Evolutionary conservation across 1,140 invertebrate genomes (phyloP), one percentile per base, ranked within the genome.

Genomic region (Eupristina koningsbergeri): DNA sequence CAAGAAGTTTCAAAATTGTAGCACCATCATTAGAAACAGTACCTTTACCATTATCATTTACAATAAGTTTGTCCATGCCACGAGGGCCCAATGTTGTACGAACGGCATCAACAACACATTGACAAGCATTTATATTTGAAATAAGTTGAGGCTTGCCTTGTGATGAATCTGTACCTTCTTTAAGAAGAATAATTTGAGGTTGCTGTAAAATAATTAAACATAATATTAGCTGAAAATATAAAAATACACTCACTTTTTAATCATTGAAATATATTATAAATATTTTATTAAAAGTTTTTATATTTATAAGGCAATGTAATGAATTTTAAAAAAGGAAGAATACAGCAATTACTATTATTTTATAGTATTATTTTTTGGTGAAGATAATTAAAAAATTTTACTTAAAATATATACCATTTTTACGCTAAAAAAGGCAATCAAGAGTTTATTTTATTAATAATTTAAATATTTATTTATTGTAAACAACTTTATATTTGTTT

Each of bases 1-100:
- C 98, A 63, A 99, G 92, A 41, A 99, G 94, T 92, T 99, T 99
- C 94, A 99, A 95, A 86, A 99, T 99, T 26, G 99, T 99, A 13
- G 99, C 99, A 36, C 99, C 99, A 93, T 99, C 99, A 92, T 99
- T 99, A 1, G 99, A 99, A 87, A 99, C 99, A 0, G 98, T 98
- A 0, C 97, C 96, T 91, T 97, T 98, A 6, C 98, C 96, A 86
- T 95, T 95, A 81, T 94, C 93, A 91, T 98, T 96, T 3, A 99
- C 98, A 88, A 99, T 99, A 36, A 99, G 94, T 92, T 99, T 99
- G 92, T 99, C 99, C 98, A 99, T 99, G 53, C 99, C 99, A 50
- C 99, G 94, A 69, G 99, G 99, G 83, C 99, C 99, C 17, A 99
- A 93, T 6, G 99, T 99, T 29, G 99, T 99, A 67, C 98, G 94